A percentile compares a stretch with the other conserved stretches of the same genome.
Conservation (phyloP, 2,113 vertebrate species). For the Tragelaphus scriptus region DNA sequence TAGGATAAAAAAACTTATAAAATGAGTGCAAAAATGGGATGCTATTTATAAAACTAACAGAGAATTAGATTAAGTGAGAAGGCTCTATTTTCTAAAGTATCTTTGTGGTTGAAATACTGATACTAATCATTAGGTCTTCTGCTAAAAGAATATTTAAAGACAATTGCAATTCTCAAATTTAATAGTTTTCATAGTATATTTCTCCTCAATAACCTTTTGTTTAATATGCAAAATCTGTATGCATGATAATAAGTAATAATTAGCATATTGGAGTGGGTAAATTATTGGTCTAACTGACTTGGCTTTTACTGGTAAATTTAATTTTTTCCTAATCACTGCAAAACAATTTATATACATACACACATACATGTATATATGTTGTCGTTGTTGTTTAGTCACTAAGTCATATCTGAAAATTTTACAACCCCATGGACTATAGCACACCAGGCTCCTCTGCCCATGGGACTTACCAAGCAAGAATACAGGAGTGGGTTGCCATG, state of each 20-base stretch:
- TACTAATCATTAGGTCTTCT: not conserved
- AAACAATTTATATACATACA: not conserved
- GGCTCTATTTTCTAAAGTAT: not conserved
- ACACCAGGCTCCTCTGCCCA: not conserved
- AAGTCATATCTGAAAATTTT: not conserved
- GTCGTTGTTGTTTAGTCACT: not conserved
- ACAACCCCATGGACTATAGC: not conserved
- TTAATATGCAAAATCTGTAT: not conserved
- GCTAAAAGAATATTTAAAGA: not conserved
- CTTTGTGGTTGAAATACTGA: not conserved
- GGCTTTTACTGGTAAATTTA: not conserved
- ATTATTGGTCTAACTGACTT: not conserved
- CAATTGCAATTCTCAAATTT: not conserved
- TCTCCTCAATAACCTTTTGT: not conserved
- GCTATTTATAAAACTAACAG: not conserved
- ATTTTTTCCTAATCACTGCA: not conserved
- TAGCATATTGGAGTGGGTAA: not conserved
- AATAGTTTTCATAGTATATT: not conserved
- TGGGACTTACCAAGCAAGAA: not conserved
- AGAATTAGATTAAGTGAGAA: not conserved
- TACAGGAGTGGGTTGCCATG: not conserved
- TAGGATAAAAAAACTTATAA: not conserved
- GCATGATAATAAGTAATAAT: not conserved
- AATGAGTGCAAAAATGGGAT: not conserved
- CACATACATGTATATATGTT: not conserved